Evolutionary conservation across 1,140 invertebrate genomes (phyloP), one percentile per base, ranked within the genome.

Genomic region (Archivesica marissinica): DNA sequence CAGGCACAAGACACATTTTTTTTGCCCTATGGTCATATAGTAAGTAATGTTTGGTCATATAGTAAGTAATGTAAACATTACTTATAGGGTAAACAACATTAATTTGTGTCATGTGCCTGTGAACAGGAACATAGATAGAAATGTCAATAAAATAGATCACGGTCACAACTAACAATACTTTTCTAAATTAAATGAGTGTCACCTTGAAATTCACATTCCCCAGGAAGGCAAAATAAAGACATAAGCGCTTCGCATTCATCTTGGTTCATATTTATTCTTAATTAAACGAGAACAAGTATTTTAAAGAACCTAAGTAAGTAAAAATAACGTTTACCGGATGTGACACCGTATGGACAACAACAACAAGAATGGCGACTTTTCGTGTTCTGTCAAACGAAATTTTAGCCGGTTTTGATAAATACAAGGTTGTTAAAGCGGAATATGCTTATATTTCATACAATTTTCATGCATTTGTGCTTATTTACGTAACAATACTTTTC

Each of bases 321-420:
- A n/a, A n/a, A n/a, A n/a, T n/a, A n/a, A n/a, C n/a, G n/a, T 64
- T 1, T 20, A 78, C 77, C 77, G 77, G 77, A 79, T 44, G 79
- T 72, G 44, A 47, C 30, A 70, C 0, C 25, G n/a, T 33, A 76
- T 25, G n/a, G 30, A 78, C 50, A 76, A 83, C 52, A 84, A 86
- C 66, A 83, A 81, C 41, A 33, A 86, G 41, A 52, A 92, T 91
- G 89, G 90, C 90, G 85, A 87, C 85, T 15, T 86, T 76, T 78
- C 85, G 93, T 66, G 98, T 98, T 93, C 94, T 98, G 74, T 96
- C 95, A 47, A 95, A 95, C 78, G 96, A 97, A 88, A 97, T 98
- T 92, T 95, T 98, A 54, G 95, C 96, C 90, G 98, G 97, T 59
- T 98, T 98, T 94, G 97, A 98, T 94, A 97, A 97, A 94, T 98